Evolutionary conservation across 2,888 invertebrate species (phyloP), one percentile per base, ranked within the genome.

Genomic region (Camptogramma bilineatum): DNA sequence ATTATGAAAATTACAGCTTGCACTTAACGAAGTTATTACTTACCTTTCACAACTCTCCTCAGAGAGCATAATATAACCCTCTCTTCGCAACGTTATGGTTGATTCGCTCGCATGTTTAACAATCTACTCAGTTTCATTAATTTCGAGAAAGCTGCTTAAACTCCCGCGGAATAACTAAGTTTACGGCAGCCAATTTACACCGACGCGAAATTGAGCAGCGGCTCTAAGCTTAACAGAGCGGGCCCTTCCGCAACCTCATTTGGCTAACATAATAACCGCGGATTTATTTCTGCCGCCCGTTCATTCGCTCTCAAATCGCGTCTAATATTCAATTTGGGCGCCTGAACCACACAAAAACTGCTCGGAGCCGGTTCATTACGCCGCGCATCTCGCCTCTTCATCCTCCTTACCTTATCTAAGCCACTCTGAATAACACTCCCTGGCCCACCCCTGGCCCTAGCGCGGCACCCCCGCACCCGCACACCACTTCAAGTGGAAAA

Each of bases 321-420:
- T 88, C 90, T 92, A 91, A 93, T 91, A 92, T 93, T 93, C 91
- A 92, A 93, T 93, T 93, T 92, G 83, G 87, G 87, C 83, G 83
- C 84, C 84, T 83, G 89, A 89, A 90, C 88, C 91, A 87, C 90
- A 91, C 91, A 92, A 93, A 92, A 92, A 92, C 87, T 90, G 90
- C 87, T 91, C 82, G 81, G 86, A 88, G 91, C 83, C 84, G 91
- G 92, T 92, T 92, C 92, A 91, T 92, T 93, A 92, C 88, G 88
- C 86, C 87, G 89, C 88, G 87, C 91, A 91, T 91, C 91, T 91
- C 90, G 89, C 83, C 89, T 91, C 92, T 91, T 90, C 92, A 90
- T 92, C 88, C 91, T 89, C 90, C 91, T 89, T 88, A 89, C 92
- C 91, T 91, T 93, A 93, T 93, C 93, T 90, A 87, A 91, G 92